Base-by-base conservation (phyloP, 2,113 vertebrate genomes). In the Protomyctophum bolini region DNA sequence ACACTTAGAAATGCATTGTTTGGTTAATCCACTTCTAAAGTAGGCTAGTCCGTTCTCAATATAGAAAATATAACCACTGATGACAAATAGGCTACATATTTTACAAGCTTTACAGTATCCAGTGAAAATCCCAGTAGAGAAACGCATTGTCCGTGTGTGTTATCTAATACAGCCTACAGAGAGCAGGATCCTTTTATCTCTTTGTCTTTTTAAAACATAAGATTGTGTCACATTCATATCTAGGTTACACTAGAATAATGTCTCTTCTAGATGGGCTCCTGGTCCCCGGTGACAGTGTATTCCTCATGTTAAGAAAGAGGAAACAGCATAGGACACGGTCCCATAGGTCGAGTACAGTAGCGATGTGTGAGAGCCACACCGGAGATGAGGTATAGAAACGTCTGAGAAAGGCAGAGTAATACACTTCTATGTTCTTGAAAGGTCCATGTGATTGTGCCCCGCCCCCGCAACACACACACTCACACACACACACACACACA, bases 211-310 rank as follows among this genome's bases (percentile, higher is more conserved):
- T 14, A 63, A 60, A 72, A 15, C 66, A 72, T 75, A 60, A 65
- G n/a, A 29, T 45, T 11, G 56, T 45, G 28, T 74, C 61, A 82
- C 68, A 73, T 83, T 66, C 85, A 81, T 68, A 82, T 65, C 78
- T 68, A 75, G 73, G 41, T 21, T 58, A 33, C 45, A 68, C 79
- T 69, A 72, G 77, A 58, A 69, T 70, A 55, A 7, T 70, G 58
- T 65, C 72, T 67, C 6, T 62, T 72, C 52, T 51, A 49, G 63
- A 71, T 66, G 63, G 10, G 45, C 61, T 3, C 33, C 68, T 21
- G 15, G 12, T 77, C 29, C 8, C 51, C n/a, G n/a, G 77, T 33
- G 1, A 70, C 72, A 71, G 68, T n/a, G n/a, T n/a, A n/a, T n/a
- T n/a, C n/a, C n/a, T n/a, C n/a, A n/a, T n/a, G n/a, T n/a, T n/a